Conservation (phyloP, 2,113 vertebrate genomes). For the Toxotes jaculatrix region DNA sequence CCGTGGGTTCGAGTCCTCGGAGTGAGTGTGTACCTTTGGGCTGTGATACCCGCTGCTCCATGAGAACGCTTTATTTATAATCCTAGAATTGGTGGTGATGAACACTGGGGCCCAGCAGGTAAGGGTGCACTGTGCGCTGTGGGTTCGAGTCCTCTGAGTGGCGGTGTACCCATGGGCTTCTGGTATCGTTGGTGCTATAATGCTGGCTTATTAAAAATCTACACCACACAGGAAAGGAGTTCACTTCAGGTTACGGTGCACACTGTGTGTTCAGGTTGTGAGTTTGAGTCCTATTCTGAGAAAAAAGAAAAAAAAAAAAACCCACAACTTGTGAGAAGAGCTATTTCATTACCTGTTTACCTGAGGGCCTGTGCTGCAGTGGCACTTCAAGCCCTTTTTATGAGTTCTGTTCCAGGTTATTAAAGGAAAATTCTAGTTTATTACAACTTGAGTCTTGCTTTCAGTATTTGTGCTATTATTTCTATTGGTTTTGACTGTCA, state of each 20-base stretch:
- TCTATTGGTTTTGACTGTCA: neutral
- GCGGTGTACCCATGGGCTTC: conserved; percentile 1
- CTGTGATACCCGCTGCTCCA: neutral
- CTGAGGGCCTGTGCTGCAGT: conserved; percentile 41
- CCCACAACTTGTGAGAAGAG: too few species aligned
- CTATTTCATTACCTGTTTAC: conserved; percentile 63
- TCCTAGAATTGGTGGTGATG: neutral
- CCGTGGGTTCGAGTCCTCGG: conserved; percentile 40
- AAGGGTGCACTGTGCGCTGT: neutral
- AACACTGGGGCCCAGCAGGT: conserved; percentile 27
- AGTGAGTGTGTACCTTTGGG: conserved; percentile 39
- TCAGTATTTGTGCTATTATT: neutral
- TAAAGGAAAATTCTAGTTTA: conserved; percentile 15
- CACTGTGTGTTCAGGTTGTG: neutral
- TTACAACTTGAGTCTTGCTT: neutral
- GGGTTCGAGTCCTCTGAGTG: conserved; percentile 43
- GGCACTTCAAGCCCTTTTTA: conserved; percentile 33
- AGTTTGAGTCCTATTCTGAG: conserved; percentile 19
- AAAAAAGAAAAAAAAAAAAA: neutral
- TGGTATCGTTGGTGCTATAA: neutral
- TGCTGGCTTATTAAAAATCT: conserved; percentile 36
- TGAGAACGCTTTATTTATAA: conserved; percentile 39
- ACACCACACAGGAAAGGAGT: neutral
- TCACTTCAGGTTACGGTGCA: neutral
- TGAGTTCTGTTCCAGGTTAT: conserved; percentile 39